phyloP scores from a whole-genome alignment of 2,797 vertebrate species.

The Gambelia wislizenii region DNA sequence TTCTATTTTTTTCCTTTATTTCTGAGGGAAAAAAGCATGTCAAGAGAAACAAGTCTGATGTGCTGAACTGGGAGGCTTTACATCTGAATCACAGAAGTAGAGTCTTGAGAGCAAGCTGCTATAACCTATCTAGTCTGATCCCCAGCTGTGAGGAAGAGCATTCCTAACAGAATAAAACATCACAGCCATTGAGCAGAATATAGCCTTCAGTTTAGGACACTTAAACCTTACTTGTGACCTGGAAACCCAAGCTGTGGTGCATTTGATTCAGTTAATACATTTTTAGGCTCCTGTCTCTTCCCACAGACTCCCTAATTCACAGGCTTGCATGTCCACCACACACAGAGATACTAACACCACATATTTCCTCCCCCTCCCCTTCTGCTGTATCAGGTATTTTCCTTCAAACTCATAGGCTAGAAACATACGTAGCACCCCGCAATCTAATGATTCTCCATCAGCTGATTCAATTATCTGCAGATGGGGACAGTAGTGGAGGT shows the following conservation, averaged over 20 bases:
- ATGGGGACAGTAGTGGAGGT: too few relatives aligned
- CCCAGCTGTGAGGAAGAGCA: neutral
- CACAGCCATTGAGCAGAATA: neutral
- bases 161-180: neutral
- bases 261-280: neutral
- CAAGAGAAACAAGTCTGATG: conserved; percentile 53
- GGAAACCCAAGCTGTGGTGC: neutral
- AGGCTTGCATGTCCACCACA: neutral
- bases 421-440: too few relatives aligned
- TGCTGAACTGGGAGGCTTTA: conserved; percentile 44
- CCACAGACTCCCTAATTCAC: neutral
- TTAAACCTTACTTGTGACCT: neutral
- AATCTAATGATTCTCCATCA: too few relatives aligned
- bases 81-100: neutral
- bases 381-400: neutral
- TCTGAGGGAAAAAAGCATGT: conserved; percentile 46
- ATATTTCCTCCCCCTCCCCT: neutral
- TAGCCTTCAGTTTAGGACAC: neutral
- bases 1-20: conserved; percentile 25
- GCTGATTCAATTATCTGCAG: too few relatives aligned
- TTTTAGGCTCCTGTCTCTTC: neutral
- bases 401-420: neutral
- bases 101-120: neutral
- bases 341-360: neutral
- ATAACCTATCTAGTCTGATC: neutral